These are phyloP conservation scores for Pseudeuparius sepicola DNA, from an alignment of 2,888 invertebrate species.

Conservation along the genomic window DNA sequence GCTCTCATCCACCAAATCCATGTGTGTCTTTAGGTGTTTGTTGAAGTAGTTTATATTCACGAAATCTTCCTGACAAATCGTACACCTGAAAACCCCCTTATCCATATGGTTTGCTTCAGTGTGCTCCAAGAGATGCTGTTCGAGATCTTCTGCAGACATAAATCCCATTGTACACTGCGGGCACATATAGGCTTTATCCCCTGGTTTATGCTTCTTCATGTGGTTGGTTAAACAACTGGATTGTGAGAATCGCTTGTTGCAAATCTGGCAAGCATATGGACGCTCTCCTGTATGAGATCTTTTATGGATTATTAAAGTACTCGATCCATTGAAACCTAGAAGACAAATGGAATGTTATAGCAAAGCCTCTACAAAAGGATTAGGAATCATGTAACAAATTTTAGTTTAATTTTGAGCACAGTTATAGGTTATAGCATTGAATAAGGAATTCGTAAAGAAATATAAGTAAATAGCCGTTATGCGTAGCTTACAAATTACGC, in stretches of 20 bases:
- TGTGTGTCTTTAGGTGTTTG: constrained; percentile 13
- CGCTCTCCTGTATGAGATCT: constrained; percentile 38
- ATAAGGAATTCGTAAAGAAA: too few relatives aligned
- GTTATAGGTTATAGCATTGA: too few relatives aligned
- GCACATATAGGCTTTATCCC: neutral
- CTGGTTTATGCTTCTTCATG: constrained; percentile 36
- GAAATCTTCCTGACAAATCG: constrained; percentile 8
- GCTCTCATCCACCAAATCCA: constrained; percentile 10
- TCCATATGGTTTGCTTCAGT: too few relatives aligned
- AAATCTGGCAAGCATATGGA: constrained; percentile 36
- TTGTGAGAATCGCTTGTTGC: constrained; percentile 37
- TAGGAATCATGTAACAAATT: too few relatives aligned
- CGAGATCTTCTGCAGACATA: neutral
- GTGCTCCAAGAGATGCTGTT: neutral
- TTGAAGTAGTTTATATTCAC: constrained; percentile 13
- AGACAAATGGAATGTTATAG: too few relatives aligned
- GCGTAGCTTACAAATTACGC: too few relatives aligned
- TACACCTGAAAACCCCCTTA: too few relatives aligned
- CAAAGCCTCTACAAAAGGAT: too few relatives aligned
- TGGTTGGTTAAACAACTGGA: constrained; percentile 38
- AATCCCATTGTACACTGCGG: neutral
- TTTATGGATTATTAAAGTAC: constrained; percentile 36
- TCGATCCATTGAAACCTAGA: constrained; percentile 38
- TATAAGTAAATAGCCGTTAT: too few relatives aligned
- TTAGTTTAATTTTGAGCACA: constrained; percentile 4